A percentile compares a stretch with the other conserved stretches of the same genome.
phyloP scores from a whole-genome alignment of 2,113 vertebrate genomes.

The Oncorhynchus clarkii region DNA sequence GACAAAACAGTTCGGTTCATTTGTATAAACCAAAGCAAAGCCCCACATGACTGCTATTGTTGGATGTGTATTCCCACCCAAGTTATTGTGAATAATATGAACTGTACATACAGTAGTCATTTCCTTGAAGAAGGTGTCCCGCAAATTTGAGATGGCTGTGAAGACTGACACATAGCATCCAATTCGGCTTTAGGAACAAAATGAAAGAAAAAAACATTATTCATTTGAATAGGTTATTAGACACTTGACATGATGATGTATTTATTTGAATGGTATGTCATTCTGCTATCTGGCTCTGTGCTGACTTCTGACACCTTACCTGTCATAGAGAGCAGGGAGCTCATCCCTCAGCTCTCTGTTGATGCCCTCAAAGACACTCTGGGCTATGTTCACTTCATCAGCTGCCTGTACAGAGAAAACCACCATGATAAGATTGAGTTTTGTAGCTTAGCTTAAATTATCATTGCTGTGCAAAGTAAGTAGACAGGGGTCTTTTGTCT shows the following conservation, averaged over 20 bases:
- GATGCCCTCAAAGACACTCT: constrained; percentile 83
- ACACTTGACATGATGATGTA: neutral
- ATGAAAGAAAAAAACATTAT: neutral
- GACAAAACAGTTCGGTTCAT: neutral
- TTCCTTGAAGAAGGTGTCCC: constrained; percentile 89
- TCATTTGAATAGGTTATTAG: neutral
- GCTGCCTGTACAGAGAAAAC: constrained; percentile 75
- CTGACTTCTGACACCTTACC: constrained; percentile 62
- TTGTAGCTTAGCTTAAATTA: neutral
- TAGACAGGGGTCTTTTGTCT: neutral
- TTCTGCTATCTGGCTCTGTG: neutral
- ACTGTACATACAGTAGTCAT: constrained; percentile 80
- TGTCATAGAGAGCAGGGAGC: constrained; percentile 81
- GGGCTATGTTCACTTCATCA: constrained; percentile 82
- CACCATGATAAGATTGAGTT: neutral
- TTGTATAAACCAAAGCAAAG: neutral
- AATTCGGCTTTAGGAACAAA: constrained; percentile 78
- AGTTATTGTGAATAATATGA: neutral
- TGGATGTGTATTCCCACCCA: neutral
- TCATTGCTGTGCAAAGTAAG: neutral
- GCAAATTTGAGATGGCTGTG: constrained; percentile 85
- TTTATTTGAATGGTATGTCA: neutral
- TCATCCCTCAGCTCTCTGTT: constrained; percentile 88
- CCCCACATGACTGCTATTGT: neutral
- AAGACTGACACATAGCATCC: constrained; percentile 89